These are phyloP conservation scores for Paracentrotus lividus DNA, from an alignment of 53 echinoderm and acorn worm genomes.

Conservation along the genomic window DNA sequence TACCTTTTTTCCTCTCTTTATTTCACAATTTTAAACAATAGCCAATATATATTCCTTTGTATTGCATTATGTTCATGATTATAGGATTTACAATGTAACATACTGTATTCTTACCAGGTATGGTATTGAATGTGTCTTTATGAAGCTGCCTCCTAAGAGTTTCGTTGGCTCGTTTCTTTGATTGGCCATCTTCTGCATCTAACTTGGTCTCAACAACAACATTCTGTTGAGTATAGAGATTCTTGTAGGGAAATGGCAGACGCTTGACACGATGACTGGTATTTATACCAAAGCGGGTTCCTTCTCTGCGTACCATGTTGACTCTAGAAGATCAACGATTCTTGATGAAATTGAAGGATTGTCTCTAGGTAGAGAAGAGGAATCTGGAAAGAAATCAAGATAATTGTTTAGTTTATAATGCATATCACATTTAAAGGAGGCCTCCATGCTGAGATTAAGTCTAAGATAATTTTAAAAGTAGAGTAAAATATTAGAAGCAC, in stretches of 20 bases:
- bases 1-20: no score
- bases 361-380: neutral
- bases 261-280: constrained; percentile 58
- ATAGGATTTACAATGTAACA: no score
- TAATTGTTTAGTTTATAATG: neutral
- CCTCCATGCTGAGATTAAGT: no score
- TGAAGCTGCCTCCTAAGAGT: constrained; percentile 24
- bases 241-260: constrained; percentile 39
- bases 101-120: neutral
- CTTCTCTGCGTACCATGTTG: constrained; percentile 63
- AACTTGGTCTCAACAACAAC: constrained; percentile 53
- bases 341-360: neutral
- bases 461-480: no score
- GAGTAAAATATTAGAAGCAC: no score
- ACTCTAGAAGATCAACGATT: neutral
- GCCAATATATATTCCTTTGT: no score
- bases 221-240: constrained; percentile 18
- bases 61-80: no score
- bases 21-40: no score
- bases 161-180: constrained; percentile 8
- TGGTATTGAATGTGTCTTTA: constrained; percentile 34
- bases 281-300: constrained; percentile 67
- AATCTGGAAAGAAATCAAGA: neutral
- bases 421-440: no score
- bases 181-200: constrained; percentile 6